Evolutionary conservation across 2,797 vertebrate species (phyloP).

Genomic region (Xenops minutus): DNA sequence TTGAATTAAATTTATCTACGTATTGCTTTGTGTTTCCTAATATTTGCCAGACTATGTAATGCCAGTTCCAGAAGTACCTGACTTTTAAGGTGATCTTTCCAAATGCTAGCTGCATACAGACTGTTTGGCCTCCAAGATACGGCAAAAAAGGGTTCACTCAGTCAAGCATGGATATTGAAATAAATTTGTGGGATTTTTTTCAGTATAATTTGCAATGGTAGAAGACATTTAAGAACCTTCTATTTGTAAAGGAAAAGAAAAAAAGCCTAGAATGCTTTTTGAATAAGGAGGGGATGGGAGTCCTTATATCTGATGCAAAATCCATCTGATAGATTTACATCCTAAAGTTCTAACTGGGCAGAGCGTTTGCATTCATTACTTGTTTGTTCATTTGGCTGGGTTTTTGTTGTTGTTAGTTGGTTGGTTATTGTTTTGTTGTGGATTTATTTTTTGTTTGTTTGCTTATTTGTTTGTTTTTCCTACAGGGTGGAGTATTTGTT

Average conservation of each 20-base stretch:
- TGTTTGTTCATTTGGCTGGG: too few species aligned
- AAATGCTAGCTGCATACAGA: background rate
- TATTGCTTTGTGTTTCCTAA: background rate
- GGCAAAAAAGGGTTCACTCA: background rate
- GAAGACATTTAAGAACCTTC: background rate
- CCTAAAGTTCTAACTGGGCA: background rate
- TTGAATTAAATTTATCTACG: background rate
- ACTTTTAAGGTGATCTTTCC: background rate
- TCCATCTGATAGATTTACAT: background rate
- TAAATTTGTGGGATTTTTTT: background rate
- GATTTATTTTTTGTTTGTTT: too few species aligned
- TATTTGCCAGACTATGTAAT: background rate
- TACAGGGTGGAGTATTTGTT: background rate
- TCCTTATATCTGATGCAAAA: background rate
- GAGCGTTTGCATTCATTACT: background rate
- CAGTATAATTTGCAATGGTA: background rate
- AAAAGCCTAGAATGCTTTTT: background rate
- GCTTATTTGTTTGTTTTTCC: background rate
- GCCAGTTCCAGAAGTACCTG: background rate
- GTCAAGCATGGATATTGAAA: background rate
- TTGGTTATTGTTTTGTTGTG: too few species aligned
- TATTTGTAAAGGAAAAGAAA: accelerated
- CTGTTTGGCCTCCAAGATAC: background rate
- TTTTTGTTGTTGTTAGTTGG: too few species aligned
- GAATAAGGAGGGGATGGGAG: background rate